Conservation (phyloP, 2,888 invertebrate genomes). For the Himalopsyche kuldschensis region DNA sequence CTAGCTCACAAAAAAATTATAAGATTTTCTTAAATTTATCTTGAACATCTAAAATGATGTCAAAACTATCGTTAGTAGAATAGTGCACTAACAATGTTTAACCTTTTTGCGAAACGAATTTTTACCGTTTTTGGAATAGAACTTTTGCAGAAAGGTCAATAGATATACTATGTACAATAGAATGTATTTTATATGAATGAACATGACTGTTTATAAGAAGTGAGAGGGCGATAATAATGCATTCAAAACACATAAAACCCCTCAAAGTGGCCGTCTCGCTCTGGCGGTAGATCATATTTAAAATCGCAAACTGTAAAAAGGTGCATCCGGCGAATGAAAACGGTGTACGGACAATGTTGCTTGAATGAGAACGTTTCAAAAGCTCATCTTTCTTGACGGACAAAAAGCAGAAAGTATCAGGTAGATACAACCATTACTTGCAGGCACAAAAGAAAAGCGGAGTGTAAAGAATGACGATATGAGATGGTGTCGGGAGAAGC, state of each 20-base stretch:
- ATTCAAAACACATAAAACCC: not conserved
- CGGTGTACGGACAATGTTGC: slow-evolving; percentile 12
- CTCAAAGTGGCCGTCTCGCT: not conserved
- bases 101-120: too few relatives aligned
- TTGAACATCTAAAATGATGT: too few relatives aligned
- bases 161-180: too few relatives aligned
- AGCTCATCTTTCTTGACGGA: slow-evolving; percentile 26
- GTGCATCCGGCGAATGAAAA: not conserved
- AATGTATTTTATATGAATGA: too few relatives aligned
- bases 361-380: slow-evolving; percentile 26
- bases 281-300: not conserved
- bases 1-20: too few relatives aligned
- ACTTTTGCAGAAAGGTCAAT: too few relatives aligned
- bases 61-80: too few relatives aligned
- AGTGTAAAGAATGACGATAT: not conserved
- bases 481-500: not conserved
- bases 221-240: not conserved
- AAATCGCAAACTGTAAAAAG: not conserved
- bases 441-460: slow-evolving; percentile 4
- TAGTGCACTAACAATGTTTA: too few relatives aligned
- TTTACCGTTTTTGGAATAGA: too few relatives aligned
- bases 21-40: too few relatives aligned
- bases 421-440: slow-evolving; percentile 18
- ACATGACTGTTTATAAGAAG: not conserved
- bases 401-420: slow-evolving; percentile 9